These are phyloP conservation scores for Zaprionus ghesquierei DNA, from an alignment of 1,140 invertebrate genomes.

Conservation along the genomic window DNA sequence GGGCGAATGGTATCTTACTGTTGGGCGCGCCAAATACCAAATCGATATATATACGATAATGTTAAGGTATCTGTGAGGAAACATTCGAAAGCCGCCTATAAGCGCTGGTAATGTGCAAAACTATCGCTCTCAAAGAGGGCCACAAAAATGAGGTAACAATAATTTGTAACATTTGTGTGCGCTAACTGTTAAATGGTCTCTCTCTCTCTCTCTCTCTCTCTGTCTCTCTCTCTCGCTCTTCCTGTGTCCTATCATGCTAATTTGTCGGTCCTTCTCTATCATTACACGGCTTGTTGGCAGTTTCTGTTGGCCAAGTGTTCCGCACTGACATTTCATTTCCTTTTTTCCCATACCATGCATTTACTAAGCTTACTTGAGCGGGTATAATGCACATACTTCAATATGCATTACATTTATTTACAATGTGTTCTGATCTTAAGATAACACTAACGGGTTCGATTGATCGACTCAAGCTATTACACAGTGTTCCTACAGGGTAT, in stretches of 20 bases:
- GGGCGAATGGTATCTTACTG: no score
- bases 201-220: neutral
- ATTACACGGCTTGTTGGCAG: constrained; percentile 39
- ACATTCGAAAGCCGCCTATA: constrained; percentile 11
- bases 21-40: no score
- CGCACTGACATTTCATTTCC: constrained; percentile 71
- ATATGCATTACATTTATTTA: neutral
- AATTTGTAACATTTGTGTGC: constrained; percentile 74
- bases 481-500: constrained; percentile 31
- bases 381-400: constrained; percentile 1
- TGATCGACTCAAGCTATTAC: no score
- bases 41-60: neutral
- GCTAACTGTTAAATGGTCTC: constrained; percentile 72
- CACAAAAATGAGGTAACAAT: constrained; percentile 70
- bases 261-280: constrained; percentile 41
- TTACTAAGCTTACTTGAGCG: neutral
- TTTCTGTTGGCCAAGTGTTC: constrained; percentile 65
- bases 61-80: neutral
- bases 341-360: constrained; percentile 34
- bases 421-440: no score
- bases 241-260: constrained; percentile 1
- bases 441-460: no score
- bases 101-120: constrained; percentile 26
- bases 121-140: constrained; percentile 19
- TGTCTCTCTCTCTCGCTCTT: neutral